Percentiles rank a stretch among this genome's conserved stretches.
phyloP scores from a whole-genome alignment of 1,140 invertebrate species.

The Amyelois transitella region DNA sequence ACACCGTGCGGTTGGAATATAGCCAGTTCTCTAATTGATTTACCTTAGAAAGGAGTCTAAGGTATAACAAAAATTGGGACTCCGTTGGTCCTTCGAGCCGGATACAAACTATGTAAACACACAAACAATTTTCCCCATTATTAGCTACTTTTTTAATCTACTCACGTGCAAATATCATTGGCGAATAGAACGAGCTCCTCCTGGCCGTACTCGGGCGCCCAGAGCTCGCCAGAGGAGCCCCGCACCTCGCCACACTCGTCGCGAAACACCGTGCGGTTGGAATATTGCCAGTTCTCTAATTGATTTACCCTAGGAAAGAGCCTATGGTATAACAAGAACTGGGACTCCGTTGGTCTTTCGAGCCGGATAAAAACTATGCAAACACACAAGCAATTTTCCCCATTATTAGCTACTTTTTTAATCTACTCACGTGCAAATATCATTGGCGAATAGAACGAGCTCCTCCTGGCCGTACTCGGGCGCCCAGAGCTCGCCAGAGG shows the following conservation, averaged over 20 bases:
- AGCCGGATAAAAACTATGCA: not conserved
- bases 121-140: too few species aligned
- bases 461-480: constrained; percentile 75
- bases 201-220: constrained; percentile 78
- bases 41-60: too few species aligned
- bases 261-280: constrained; percentile 71
- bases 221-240: constrained; percentile 85
- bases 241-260: constrained; percentile 78
- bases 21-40: constrained; percentile 84
- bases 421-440: constrained; percentile 79
- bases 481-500: constrained; percentile 86
- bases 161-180: constrained; percentile 81
- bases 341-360: not conserved
- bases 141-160: too few species aligned
- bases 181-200: constrained; percentile 78
- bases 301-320: too few species aligned
- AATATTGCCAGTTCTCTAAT: constrained; percentile 82
- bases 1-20: constrained; percentile 72
- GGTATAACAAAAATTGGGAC: too few species aligned
- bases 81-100: not conserved
- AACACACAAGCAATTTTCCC: too few species aligned
- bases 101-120: too few species aligned
- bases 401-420: too few species aligned
- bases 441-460: constrained; percentile 80
- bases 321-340: too few species aligned